These are phyloP conservation scores for Entomyzon cyanotis DNA, from an alignment of 2,113 vertebrate genomes.

Conservation along the genomic window DNA sequence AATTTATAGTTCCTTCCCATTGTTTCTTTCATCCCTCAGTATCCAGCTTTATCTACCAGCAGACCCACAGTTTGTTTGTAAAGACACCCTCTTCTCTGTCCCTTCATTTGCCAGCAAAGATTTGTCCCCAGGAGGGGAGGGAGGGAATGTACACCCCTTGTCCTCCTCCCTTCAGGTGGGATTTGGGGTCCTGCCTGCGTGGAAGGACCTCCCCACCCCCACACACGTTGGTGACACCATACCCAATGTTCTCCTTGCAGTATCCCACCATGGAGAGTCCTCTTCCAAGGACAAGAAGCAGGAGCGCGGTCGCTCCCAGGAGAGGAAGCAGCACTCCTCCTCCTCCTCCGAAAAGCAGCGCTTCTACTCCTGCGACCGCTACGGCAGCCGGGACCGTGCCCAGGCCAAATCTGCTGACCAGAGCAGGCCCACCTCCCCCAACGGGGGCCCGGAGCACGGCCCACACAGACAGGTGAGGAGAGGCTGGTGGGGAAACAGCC, in stretches of 20 bases:
- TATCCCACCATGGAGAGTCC: slow-evolving; percentile 56
- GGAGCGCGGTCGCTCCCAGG: slow-evolving; percentile 90
- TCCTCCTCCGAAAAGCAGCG: slow-evolving; percentile 91
- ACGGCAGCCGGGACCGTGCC: slow-evolving; percentile 86
- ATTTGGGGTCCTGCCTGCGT: background rate
- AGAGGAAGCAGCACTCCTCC: slow-evolving; percentile 90
- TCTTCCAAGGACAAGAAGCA: slow-evolving; percentile 75
- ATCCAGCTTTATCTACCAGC: no score
- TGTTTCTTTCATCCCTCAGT: no score
- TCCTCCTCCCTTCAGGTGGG: background rate
- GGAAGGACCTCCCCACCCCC: background rate
- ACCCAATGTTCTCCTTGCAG: background rate
- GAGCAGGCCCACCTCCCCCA: slow-evolving; percentile 87
- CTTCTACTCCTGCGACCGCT: slow-evolving; percentile 95
- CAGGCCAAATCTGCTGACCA: slow-evolving; percentile 81
- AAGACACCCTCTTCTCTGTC: no score
- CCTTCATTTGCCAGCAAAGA: no score
- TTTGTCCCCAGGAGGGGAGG: background rate
- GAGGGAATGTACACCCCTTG: accelerated
- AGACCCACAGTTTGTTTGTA: no score
- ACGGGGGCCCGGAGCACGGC: slow-evolving; percentile 77
- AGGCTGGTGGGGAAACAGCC: background rate
- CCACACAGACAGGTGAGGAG: slow-evolving; percentile 87
- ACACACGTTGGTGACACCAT: accelerated
- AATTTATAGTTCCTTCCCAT: no score